Evolutionary conservation across 2,888 invertebrate genomes (phyloP), one percentile per base, ranked within the genome.

Genomic region (Tetanocera ferruginea): DNA sequence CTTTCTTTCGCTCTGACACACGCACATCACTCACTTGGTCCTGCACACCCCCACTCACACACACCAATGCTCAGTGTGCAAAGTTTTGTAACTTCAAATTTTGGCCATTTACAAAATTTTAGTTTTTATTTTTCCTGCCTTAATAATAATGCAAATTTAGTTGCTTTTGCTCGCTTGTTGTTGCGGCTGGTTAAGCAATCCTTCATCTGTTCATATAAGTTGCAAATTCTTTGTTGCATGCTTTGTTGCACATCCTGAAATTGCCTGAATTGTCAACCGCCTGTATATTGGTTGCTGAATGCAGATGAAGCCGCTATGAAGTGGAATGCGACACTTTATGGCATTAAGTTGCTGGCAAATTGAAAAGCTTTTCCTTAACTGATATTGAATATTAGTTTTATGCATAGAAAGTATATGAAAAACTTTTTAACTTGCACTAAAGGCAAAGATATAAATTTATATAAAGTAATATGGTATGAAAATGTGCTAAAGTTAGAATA

Each of bases 101-200:
- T 19, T 23, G 19, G 6, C 55, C 55, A 23, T 23, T 55, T 23
- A 23, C n/a, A 31, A 28, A 34, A 3, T 34, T 6, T 19, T 23
- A 49, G 6, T 66, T 37, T 64, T n/a, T 64, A 11, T 31, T 62
- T 4, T 31, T 62, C 14, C 25, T 62, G 19, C 34, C 69, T 69
- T 49, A 43, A 43, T 69, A 69, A 43, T 69, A 69, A 69, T 14
- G 62, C 17, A 25, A 34, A 69, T 49, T 69, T 25, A 25, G 23
- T 49, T 19, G 19, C 49, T 19, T 23, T 43, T 49, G 9, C 43
- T 23, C 23, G 17, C 11, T 25, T 31, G 37, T 69, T 49, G 19
- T 37, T 69, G 69, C 69, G 69, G 69, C 69, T 69, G 69, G 69
- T 69, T 69, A 69, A 69, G 69, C 69, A 69, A 69, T 69, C 28